A percentile compares a stretch with the other conserved stretches of the same genome.
These are phyloP conservation scores for Apaloderma vittatum DNA, from an alignment of 2,113 vertebrate genomes.

Conservation along the genomic window DNA sequence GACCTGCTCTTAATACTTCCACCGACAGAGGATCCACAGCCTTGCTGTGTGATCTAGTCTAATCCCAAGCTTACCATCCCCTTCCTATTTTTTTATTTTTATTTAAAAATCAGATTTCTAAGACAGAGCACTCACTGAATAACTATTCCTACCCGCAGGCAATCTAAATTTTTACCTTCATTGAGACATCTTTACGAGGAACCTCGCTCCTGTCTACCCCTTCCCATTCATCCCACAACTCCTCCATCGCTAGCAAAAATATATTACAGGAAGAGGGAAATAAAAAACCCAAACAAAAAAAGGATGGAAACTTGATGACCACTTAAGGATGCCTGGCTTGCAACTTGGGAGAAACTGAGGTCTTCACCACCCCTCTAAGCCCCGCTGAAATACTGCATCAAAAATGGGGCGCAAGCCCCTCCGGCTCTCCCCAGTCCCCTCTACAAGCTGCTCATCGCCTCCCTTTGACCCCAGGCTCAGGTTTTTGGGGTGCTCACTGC, in stretches of 20 bases:
- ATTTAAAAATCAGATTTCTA: background rate
- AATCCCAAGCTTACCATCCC: background rate
- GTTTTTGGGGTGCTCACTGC: background rate
- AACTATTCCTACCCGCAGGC: slow-evolving; percentile 48
- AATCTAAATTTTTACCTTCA: slow-evolving; percentile 42
- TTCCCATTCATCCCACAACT: background rate
- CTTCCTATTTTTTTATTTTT: background rate
- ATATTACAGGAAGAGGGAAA: background rate
- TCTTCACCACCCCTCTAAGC: background rate
- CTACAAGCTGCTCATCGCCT: background rate
- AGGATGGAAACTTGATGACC: background rate
- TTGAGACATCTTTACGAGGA: background rate
- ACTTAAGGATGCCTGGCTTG: background rate
- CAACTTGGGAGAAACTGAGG: background rate
- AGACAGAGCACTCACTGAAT: background rate
- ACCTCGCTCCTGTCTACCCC: background rate
- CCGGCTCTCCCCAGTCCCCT: background rate
- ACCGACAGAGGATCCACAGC: background rate
- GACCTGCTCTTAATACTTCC: background rate
- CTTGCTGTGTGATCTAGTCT: background rate
- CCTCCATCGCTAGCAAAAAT: background rate
- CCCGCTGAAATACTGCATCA: background rate
- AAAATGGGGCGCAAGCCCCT: background rate
- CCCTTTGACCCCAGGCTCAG: background rate
- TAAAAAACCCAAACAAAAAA: background rate